Conservation (phyloP, 2,888 invertebrate genomes). For the Endomychus coccineus region DNA sequence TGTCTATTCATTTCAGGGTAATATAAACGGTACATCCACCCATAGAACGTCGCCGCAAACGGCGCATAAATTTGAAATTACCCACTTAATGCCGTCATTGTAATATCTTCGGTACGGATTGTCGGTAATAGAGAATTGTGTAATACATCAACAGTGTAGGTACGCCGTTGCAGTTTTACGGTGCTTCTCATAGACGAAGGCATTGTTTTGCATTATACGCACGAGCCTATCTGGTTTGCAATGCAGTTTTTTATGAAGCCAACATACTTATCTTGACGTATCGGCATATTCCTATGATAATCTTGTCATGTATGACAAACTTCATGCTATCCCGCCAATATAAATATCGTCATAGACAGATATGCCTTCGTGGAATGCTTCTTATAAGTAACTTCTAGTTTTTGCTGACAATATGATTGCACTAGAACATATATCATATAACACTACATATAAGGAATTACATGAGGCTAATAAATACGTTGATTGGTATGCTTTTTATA, state of each 20-base stretch:
- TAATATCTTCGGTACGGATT: too few relatives aligned
- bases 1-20: too few relatives aligned
- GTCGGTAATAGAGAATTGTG: too few relatives aligned
- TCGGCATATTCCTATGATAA: constrained; percentile 30
- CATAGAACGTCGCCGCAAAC: too few relatives aligned
- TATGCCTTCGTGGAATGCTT: constrained; percentile 23
- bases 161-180: too few relatives aligned
- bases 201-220: constrained; percentile 27
- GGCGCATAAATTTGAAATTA: too few relatives aligned
- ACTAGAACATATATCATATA: constrained; percentile 16
- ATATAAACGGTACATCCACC: too few relatives aligned
- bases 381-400: constrained; percentile 20
- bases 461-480: constrained; percentile 12
- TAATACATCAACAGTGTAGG: too few relatives aligned
- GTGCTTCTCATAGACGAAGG: too few relatives aligned
- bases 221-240: constrained; percentile 28
- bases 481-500: constrained; percentile 12
- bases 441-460: constrained; percentile 7
- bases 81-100: too few relatives aligned
- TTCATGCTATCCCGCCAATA: constrained; percentile 26
- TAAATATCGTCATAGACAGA: constrained; percentile 27
- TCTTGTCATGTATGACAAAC: constrained; percentile 32
- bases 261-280: constrained; percentile 25
- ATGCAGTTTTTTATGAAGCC: constrained; percentile 22
- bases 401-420: constrained; percentile 17